Conservation (phyloP, 2,113 vertebrate species). For the Thomomys bottae region DNA sequence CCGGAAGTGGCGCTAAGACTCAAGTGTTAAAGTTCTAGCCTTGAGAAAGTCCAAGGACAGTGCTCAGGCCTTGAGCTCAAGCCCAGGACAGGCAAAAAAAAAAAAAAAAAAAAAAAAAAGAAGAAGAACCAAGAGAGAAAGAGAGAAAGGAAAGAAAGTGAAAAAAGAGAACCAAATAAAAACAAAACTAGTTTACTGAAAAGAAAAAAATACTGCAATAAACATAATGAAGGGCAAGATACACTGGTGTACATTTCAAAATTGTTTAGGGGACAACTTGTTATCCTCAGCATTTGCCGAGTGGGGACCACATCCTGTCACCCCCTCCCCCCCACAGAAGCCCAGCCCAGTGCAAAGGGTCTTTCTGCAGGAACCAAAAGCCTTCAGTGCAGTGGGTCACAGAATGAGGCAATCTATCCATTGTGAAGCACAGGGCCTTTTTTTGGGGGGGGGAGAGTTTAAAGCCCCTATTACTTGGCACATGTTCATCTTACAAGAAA, state of each 20-base stretch:
- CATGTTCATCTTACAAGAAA: conserved; percentile 50
- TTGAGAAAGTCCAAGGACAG: no score
- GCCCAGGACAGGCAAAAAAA: no score
- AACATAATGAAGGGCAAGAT: not conserved
- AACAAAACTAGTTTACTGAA: not conserved
- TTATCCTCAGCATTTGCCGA: not conserved
- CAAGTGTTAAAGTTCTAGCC: no score
- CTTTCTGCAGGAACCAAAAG: not conserved
- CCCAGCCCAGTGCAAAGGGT: not conserved
- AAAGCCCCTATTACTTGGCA: not conserved
- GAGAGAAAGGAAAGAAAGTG: no score
- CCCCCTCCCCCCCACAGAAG: no score
- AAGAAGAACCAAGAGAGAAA: not conserved
- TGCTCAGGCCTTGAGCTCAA: no score
- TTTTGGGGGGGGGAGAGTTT: not conserved
- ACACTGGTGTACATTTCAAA: not conserved
- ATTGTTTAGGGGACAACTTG: not conserved
- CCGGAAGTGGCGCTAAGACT: no score
- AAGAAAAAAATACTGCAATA: not conserved
- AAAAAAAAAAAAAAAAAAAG: no score
- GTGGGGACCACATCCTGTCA: not conserved
- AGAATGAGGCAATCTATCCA: not conserved
- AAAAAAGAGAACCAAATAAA: not conserved
- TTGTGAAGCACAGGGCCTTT: not conserved
- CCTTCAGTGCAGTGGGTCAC: not conserved